Evolutionary conservation across 1,140 invertebrate species (phyloP), one percentile per base, ranked within the genome.

Genomic region (Choristoneura fumiferana): DNA sequence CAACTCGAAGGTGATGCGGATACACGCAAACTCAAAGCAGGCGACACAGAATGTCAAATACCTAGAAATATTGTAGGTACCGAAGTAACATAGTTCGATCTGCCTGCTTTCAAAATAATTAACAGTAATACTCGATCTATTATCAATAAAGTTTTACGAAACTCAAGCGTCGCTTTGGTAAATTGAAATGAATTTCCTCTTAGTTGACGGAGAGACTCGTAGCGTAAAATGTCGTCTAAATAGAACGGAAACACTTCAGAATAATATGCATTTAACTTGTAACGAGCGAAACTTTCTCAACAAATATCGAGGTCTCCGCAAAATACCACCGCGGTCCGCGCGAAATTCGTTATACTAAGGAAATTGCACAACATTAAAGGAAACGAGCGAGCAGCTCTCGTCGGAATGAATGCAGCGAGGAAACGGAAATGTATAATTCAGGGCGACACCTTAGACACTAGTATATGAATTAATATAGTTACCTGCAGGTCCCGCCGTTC

Each of bases 401-500:
- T 14, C 33, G 29, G 14, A 36, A 56, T 60, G 60, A 65, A 65
- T 63, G 62, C 56, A 64, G 57, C 54, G 38, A 45, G 52, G 18
- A 62, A 59, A 39, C 36, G 39, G 14, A 29, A 38, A 45, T 53
- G 29, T 54, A 58, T 57, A 40, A 53, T 52, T 38, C 43, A 38
- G 45, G 33, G 43, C 45, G 18, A n/a, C 12, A 53, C n/a, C 15
- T 18, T 10, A 35, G 22, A 40, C 36, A 54, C 10, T 39, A 39
- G 36, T 17, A n/a, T 45, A 13, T 13, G 34, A 55, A 62, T 56
- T 8, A 38, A 15, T 13, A 10, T 53, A 17, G 89, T 91, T 91
- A 95, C 95, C 93, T 93, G 92, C 95, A 96, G 36, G 91, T 93
- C 60, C 93, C 95, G 36, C 92, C 93, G 73, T 95, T 95, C 84